These are phyloP conservation scores for Leuciscus idus DNA, from an alignment of 2,113 vertebrate genomes.

Conservation along the genomic window DNA sequence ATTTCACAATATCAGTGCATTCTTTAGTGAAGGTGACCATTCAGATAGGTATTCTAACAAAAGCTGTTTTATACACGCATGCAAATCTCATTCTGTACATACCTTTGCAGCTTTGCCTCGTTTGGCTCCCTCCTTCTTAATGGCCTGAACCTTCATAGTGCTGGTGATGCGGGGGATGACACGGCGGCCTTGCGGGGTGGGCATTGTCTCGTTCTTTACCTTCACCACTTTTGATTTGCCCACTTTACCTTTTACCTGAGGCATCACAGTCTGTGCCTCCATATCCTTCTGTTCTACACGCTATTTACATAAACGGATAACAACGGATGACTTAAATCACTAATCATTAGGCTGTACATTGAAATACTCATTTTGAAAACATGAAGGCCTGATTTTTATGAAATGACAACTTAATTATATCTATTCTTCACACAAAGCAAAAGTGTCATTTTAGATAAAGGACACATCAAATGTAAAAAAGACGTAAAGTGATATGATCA, in stretches of 20 bases:
- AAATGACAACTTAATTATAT: background rate
- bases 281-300: slow-evolving; percentile 83
- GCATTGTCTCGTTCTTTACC: slow-evolving; percentile 82
- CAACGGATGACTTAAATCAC: background rate
- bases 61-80: background rate
- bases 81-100: slow-evolving; percentile 17
- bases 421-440: background rate
- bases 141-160: slow-evolving; percentile 92
- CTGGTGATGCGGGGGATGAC: slow-evolving; percentile 87
- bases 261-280: slow-evolving; percentile 63
- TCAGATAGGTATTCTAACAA: background rate
- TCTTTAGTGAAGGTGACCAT: background rate
- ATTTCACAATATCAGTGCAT: too few species aligned
- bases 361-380: background rate
- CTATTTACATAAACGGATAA: slow-evolving; percentile 57
- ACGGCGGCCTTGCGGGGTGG: slow-evolving; percentile 86
- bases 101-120: slow-evolving; percentile 86
- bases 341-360: background rate
- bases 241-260: slow-evolving; percentile 75
- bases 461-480: background rate
- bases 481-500: background rate
- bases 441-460: too few species aligned
- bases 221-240: slow-evolving; percentile 81
- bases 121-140: slow-evolving; percentile 78
- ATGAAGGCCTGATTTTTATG: background rate